A percentile compares a stretch with the other conserved stretches of the same genome.
Evolutionary conservation across 2,113 vertebrate genomes (phyloP).

Genomic region (Prietella phreatophila): DNA sequence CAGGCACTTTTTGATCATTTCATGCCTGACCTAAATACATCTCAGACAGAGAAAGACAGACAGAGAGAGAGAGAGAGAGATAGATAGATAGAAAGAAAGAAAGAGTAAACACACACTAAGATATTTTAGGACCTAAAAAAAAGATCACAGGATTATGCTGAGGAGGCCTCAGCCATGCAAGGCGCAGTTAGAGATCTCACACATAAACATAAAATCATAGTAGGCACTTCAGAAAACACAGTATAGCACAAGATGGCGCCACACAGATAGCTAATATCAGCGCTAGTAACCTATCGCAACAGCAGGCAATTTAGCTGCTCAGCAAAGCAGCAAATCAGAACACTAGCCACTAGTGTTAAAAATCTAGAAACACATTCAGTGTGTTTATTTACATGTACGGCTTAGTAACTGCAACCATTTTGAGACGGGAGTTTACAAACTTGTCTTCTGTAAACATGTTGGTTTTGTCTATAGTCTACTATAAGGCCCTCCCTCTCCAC

Average conservation of each 20-base stretch:
- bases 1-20: conserved; percentile 43
- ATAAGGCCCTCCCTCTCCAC: neutral
- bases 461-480: neutral
- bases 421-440: neutral
- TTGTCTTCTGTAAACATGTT: neutral
- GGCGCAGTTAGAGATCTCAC: too few species aligned
- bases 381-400: neutral
- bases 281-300: neutral
- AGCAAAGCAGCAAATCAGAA: neutral
- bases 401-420: neutral
- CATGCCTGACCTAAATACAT: conserved; percentile 43
- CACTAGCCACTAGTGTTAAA: neutral
- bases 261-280: neutral
- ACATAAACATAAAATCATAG: neutral
- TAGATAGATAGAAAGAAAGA: neutral
- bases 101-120: neutral
- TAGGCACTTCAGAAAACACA: neutral
- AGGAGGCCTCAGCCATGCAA: neutral
- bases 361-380: neutral
- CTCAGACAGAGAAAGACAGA: neutral
- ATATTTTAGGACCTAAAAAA: neutral
- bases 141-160: neutral
- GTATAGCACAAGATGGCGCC: conserved; percentile 13
- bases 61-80: neutral
- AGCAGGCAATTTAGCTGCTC: neutral